Evolutionary conservation across 1,140 invertebrate genomes (phyloP), one percentile per base, ranked within the genome.

Genomic region (Drosophila sechellia): DNA sequence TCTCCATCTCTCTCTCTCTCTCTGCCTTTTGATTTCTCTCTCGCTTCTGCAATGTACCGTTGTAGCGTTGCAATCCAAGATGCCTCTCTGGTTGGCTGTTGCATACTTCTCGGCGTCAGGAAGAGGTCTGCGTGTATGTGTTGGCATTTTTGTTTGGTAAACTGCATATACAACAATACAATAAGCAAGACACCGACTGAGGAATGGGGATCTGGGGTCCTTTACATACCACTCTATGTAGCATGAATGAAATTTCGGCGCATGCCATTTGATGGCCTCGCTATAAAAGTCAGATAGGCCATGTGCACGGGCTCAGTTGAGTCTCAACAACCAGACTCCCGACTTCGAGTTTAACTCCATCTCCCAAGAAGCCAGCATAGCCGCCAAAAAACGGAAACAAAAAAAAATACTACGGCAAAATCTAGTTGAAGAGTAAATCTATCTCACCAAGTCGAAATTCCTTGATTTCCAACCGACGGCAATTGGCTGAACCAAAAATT

Each of bases 141-240:
- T 90, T 87, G 84, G 77, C 72, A 80, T 89, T 90, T 84, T 89
- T 89, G 84, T 89, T 89, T 89, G 84, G 84, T 89, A 89, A 89
- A 89, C 85, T 89, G 86, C 80, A 89, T 78, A 78, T 89, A 90
- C 80, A 89, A 89, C 84, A 89, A 87, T 87, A 87, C 84, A 87
- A 87, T 87, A 87, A 87, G 83, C 85, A 90, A 80, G 77, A 89
- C 79, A 89, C 54, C 55, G 46, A 34, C 48, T 15, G 27, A 57
- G 59, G 59, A n/a, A 34, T 22, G 54, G 50, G 59, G 17, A 40
- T 15, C 53, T 10, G 61, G 57, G 68, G 52, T 20, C 55, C 70
- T 59, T 60, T 79, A 87, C 79, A 86, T 79, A 81, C 77, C 64
- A 75, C 61, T 75, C 60, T 48, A 25, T 58, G 15, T 52, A 52